Evolutionary conservation across 2,888 invertebrate genomes (phyloP).

Genomic region (Cabera pusaria): DNA sequence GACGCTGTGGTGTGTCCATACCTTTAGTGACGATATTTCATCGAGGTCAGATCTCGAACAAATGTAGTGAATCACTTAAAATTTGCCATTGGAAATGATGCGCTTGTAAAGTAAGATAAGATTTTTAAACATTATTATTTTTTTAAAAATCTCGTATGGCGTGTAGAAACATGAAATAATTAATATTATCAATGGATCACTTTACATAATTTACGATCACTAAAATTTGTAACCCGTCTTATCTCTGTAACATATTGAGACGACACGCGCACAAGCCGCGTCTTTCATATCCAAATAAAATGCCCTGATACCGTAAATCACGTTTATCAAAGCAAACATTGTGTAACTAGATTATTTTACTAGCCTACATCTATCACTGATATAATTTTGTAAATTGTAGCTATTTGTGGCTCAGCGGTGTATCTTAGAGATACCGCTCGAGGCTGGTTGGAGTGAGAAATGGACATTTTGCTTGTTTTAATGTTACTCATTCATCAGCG

Average conservation of each 20-base stretch:
- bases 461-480: constrained; percentile 55
- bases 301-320: constrained; percentile 17
- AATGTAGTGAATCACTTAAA: too few relatives aligned
- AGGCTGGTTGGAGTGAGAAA: constrained; percentile 54
- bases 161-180: too few relatives aligned
- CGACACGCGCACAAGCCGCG: background rate
- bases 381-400: constrained; percentile 38
- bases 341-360: constrained; percentile 22
- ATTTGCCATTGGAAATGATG: too few relatives aligned
- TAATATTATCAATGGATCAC: too few relatives aligned
- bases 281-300: constrained; percentile 8
- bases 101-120: too few relatives aligned
- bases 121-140: too few relatives aligned
- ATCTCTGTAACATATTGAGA: background rate
- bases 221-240: too few relatives aligned
- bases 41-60: too few relatives aligned
- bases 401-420: constrained; percentile 47
- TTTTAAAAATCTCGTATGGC: too few relatives aligned
- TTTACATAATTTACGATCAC: too few relatives aligned
- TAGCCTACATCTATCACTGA: constrained; percentile 23
- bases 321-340: constrained; percentile 21
- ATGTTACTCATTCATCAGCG: constrained; percentile 51
- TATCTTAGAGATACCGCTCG: constrained; percentile 45
- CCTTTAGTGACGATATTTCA: too few relatives aligned
- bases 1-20: too few relatives aligned